A percentile compares a stretch with the other conserved stretches of the same genome.
Conservation (phyloP, 2,113 vertebrate genomes). For the Nerophis ophidion region DNA sequence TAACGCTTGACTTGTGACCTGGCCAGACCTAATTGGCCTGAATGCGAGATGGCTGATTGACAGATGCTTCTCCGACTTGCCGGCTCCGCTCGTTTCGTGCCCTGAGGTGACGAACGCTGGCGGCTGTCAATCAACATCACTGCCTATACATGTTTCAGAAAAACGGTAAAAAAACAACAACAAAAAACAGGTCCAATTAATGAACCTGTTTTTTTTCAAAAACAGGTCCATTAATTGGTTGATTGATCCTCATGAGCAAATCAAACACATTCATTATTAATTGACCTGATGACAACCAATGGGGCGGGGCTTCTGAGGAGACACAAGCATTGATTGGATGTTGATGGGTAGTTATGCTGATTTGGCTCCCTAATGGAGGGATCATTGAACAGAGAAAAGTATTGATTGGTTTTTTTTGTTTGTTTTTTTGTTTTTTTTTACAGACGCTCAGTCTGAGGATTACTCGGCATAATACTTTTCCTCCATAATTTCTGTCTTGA, state of each 20-base stretch:
- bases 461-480: neutral
- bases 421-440: conserved; percentile 37
- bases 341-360: conserved; percentile 43
- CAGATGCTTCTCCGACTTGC: conserved; percentile 13
- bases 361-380: conserved; percentile 35
- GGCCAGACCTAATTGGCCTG: conserved; percentile 37
- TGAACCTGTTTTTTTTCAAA: too few species aligned
- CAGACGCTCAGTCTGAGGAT: conserved; percentile 17
- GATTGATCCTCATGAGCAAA: conserved; percentile 48
- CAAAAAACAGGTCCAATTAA: neutral
- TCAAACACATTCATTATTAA: conserved; percentile 50
- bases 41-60: conserved; percentile 31
- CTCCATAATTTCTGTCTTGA: too few species aligned
- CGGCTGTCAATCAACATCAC: conserved; percentile 40
- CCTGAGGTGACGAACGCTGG: conserved; percentile 46
- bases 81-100: conserved; percentile 6
- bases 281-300: conserved; percentile 20
- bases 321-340: conserved; percentile 12
- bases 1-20: neutral
- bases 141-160: neutral
- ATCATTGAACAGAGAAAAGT: conserved; percentile 22
- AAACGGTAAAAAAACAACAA: neutral
- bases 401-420: conserved; percentile 33
- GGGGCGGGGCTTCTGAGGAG: conserved; percentile 9
- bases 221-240: conserved; percentile 30